Base-by-base conservation (phyloP, 2,113 vertebrate genomes). In the Mormoops blainvillei region DNA sequence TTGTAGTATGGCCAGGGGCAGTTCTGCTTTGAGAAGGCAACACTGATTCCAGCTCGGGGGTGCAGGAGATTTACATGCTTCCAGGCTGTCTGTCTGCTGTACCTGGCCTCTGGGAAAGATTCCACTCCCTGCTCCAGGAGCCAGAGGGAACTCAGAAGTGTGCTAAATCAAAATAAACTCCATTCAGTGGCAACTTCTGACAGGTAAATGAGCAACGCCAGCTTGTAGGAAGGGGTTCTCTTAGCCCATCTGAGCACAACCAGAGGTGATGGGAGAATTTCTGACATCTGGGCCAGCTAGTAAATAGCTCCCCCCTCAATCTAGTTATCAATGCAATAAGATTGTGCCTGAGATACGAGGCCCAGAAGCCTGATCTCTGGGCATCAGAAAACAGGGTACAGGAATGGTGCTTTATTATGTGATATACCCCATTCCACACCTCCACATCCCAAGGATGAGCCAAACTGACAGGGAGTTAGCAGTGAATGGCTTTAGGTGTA, bases 311-410 rank as follows among this genome's bases (percentile, higher is more conserved):
- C 48, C 43, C 76, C 26, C 52, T 56, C 63, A 24, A 38, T 50
- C 54, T 38, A 96, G 87, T 81, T 87, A 91, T 87, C 91, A 94
- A 71, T 93, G 78, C 91, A 96, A 76, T 96, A 93, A 89, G 80
- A 93, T 52, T 95, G 91, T 87, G 92, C 94, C 95, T 96, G 93
- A 96, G 63, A 91, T 91, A 73, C 18, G 56, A 96, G 87, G 83
- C 89, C 65, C 85, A 78, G 88, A 92, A 82, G 91, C 67, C 73
- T 93, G 82, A 77, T 90, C 56, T 97, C 82, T 89, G 84, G 90
- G 92, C 50, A 84, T 93, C 67, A 92, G 89, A 81, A 97, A 97
- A 98, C 97, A 98, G 97, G 97, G 97, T 97, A 81, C 74, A 77
- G 45, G 97, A 96, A 93, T 96, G 96, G 95, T 97, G 95, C 96